Conservation (phyloP, 2,797 vertebrate genomes). For the Silurus aristotelis region DNA sequence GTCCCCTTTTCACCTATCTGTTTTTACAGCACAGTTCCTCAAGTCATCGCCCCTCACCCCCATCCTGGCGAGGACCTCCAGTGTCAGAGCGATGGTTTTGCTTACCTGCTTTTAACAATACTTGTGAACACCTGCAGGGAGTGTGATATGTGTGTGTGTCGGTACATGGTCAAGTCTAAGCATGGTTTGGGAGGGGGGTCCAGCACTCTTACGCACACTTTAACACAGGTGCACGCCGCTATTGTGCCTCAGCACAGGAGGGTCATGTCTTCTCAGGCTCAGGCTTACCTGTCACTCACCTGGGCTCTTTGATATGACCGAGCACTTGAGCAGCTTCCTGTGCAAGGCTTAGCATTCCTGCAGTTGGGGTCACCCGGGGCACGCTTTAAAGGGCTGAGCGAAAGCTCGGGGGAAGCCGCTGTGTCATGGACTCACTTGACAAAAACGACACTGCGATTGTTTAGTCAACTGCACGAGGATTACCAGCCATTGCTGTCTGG, state of each 20-base stretch:
- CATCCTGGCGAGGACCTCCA: slow-evolving; percentile 41
- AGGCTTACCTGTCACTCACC: slow-evolving; percentile 58
- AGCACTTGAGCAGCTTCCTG: slow-evolving; percentile 55
- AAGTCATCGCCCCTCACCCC: slow-evolving; percentile 49
- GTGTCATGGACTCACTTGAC: slow-evolving; percentile 46
- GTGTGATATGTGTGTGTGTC: slow-evolving; percentile 40
- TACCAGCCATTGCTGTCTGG: slow-evolving; percentile 41
- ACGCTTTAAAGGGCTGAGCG: slow-evolving; percentile 46
- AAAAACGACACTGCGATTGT: slow-evolving; percentile 47
- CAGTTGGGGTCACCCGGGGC: slow-evolving; percentile 36
- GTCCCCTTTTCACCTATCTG: slow-evolving; percentile 9
- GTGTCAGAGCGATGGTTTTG: slow-evolving; percentile 53
- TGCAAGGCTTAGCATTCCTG: slow-evolving; percentile 54
- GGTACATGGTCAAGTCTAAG: slow-evolving; percentile 57
- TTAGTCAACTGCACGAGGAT: slow-evolving; percentile 50
- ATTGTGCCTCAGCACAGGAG: slow-evolving; percentile 45
- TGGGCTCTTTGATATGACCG: slow-evolving; percentile 54
- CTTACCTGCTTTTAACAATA: slow-evolving; percentile 53
- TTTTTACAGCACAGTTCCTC: slow-evolving; percentile 41
- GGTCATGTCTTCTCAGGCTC: slow-evolving; percentile 47
- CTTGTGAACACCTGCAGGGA: slow-evolving; percentile 55
- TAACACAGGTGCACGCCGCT: slow-evolving; percentile 56
- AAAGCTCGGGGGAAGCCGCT: slow-evolving; percentile 36
- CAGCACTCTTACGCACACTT: slow-evolving; percentile 19
- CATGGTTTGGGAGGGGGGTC: slow-evolving; percentile 32